Evolutionary conservation across 2,797 vertebrate genomes (phyloP), one percentile per base, ranked within the genome.

Genomic region (Leucoraja ocellata): DNA sequence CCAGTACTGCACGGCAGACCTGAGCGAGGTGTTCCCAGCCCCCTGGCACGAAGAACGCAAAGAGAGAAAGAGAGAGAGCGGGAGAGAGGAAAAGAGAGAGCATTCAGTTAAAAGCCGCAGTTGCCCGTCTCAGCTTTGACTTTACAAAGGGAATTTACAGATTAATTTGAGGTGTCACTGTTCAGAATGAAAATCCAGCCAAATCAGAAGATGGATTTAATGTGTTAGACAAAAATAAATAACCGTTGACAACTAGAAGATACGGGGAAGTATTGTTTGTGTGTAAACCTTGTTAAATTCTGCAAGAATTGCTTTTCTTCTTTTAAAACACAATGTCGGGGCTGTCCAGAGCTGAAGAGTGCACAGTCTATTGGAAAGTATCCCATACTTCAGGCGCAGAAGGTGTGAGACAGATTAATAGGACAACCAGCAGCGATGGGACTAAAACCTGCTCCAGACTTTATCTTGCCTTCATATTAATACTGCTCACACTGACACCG

Each of bases 401-500:
- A 95, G 95, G 94, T 94, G 94, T 94, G 93, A 95, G 94, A 94
- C 95, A 95, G 94, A 95, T 95, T 84, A 94, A 95, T 32, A 93
- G 93, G 93, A 94, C 93, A 71, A 71, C 88, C 93, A 94, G 93
- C 93, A 94, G 95, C 58, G 96, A 94, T 95, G 94, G 96, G 94
- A 94, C 95, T 93, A 95, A 95, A 95, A 93, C 96, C 95, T 95
- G 95, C 36, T 96, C 95, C 14, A 96, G 96, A 94, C 95, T 96
- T 78, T 95, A 95, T 94, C 95, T 96, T 80, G 95, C 96, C 71
- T 96, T 97, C 94, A 95, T 97, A 93, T 93, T 98, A 94, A 96
- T 98, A 39, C 96, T 99, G 95, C 97, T 99, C 93, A 95, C 97
- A 93, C 97, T 98, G 95, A 98, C 98, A 25, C 98, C 98, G 71